Base-by-base conservation (phyloP, 2,113 vertebrate species). In the Aix galericulata region DNA sequence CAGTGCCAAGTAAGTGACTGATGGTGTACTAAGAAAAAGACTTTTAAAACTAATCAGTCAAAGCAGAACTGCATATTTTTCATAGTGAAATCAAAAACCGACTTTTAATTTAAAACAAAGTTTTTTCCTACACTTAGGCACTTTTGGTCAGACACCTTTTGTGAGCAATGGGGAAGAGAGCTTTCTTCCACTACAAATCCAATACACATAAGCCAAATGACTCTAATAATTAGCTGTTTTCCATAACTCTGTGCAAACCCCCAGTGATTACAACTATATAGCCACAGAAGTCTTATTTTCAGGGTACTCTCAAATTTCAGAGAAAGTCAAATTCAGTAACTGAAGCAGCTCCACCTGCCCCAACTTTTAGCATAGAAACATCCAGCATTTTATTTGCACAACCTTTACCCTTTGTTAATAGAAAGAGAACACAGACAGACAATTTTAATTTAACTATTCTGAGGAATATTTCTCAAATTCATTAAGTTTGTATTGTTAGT, bases 61-160 rank as follows among this genome's bases (percentile, higher is more conserved):
- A 78, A 87, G 56, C 29, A 82, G 50, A 82, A 79, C 5, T 31
- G 58, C 7, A 53, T 27, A 76, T 44, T 32, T 44, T 73, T 50
- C 55, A 34, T 20, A 78, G n/a, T 38, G 20, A 82, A 63, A 89
- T 17, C 32, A 23, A 23, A 75, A 94, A 50, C 17, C 62, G 26
- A 67, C n/a, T 63, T 92, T 69, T 62, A 40, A 11, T 40, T 74
- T 40, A 48, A 89, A 88, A 55, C 25, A 77, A 71, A n/a, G 8
- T 1, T 12, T 82, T 46, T 85, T 25, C 32, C 46, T 87, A 22
- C 29, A 59, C 32, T 18, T 55, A 0, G 0, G 13, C 69, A 53
- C 34, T 56, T 80, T 38, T 86, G 13, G 83, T 83, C 68, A 74
- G 72, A 56, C 10, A 69, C 4, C 1, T 17, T 77, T 10, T 9